Base-by-base conservation (phyloP, 2,888 invertebrate species). In the Thera britannica region DNA sequence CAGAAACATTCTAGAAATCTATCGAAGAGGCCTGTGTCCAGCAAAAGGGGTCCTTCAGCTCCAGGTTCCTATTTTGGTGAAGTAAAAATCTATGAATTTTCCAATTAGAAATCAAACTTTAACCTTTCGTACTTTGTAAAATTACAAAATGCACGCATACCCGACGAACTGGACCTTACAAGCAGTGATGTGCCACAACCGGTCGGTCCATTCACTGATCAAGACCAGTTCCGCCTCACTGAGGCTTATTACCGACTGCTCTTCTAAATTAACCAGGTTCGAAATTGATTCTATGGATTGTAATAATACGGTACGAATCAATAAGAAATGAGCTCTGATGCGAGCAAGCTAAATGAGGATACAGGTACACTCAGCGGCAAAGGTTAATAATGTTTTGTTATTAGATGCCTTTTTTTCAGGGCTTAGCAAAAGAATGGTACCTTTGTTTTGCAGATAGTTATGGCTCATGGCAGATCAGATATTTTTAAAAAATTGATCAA, bases 121-220 rank as follows among this genome's bases (percentile, higher is more conserved):
- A 52, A 34, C 56, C 41, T 38, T 41, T 54, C 9, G 9, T 35
- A 54, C 35, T 44, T 8, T 44, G 41, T 41, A 56, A 48, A 66
- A 44, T 34, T n/a, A 61, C 64, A 66, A 66, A 65, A 58, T 59
- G 57, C 58, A 58, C 49, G 36, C 65, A 64, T 67, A 23, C 62
- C 63, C 58, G 35, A 67, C 61, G 52, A 69, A 62, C 55, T 65
- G 52, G 66, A 66, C 12, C 70, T 62, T 52, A 61, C 70, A 67
- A 64, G 64, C 34, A 72, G 44, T 65, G 62, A 67, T 72, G 70
- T 67, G 55, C 65, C 8, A 57, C 46, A 74, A 74, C 74, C 74
- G 75, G 75, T 75, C 67, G 12, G 59, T 72, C 72, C 74, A 74
- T 75, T 75, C 74, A 74, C 69, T 54, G 64, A 38, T 51, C 68